Conservation (phyloP, 2,113 vertebrate genomes). For the Hippocampus abdominalis region DNA sequence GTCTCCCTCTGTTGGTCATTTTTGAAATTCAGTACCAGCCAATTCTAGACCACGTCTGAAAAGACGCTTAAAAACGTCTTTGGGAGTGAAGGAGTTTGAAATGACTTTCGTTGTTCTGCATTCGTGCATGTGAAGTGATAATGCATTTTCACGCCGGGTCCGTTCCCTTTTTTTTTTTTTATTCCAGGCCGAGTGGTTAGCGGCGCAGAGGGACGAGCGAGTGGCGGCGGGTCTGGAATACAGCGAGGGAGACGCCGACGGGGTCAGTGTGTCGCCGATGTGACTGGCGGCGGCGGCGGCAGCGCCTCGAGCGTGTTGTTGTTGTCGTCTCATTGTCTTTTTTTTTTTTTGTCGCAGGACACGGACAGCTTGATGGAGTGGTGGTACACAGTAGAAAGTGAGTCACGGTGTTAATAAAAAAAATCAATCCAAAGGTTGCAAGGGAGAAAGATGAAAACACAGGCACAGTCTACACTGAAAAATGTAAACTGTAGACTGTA, state of each 20-base stretch:
- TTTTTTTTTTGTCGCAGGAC: constrained; percentile 55
- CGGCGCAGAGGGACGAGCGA: constrained; percentile 60
- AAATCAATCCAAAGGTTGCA: too few relatives aligned
- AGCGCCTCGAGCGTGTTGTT: neutral
- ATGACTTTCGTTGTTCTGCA: too few relatives aligned
- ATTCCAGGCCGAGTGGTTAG: constrained; percentile 65
- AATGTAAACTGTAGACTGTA: too few relatives aligned
- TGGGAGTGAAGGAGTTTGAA: too few relatives aligned
- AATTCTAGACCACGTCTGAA: too few relatives aligned
- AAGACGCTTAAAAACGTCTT: too few relatives aligned
- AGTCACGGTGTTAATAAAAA: constrained; percentile 22
- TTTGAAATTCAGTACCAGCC: too few relatives aligned
- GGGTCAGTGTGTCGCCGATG: constrained; percentile 46
- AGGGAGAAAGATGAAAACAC: too few relatives aligned
- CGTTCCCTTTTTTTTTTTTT: neutral
- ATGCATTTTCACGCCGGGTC: neutral
- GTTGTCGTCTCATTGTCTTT: neutral
- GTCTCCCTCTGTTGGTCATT: too few relatives aligned
- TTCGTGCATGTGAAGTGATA: too few relatives aligned
- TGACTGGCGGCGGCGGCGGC: neutral
- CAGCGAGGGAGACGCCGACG: constrained; percentile 28
- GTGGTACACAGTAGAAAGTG: constrained; percentile 74
- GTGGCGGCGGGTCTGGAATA: constrained; percentile 18
- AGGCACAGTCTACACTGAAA: too few relatives aligned
- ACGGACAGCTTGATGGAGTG: constrained; percentile 76